Base-by-base conservation (phyloP, 2,888 invertebrate genomes). In the Pristionchus mayeri region DNA sequence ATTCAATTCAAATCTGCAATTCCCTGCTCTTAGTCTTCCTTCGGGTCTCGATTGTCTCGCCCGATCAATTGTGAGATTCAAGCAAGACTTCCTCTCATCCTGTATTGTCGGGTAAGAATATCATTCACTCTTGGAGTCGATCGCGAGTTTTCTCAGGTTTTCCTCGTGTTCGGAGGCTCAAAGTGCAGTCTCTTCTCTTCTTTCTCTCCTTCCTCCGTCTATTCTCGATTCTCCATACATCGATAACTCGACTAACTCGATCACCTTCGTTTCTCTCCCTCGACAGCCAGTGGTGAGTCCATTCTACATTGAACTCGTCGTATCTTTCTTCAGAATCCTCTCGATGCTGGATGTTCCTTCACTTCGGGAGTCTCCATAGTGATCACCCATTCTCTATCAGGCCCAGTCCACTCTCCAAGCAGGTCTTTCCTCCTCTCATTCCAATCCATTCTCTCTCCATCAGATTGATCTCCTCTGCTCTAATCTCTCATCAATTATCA, bases 371-470 rank as follows among this genome's bases (percentile, higher is more conserved):
- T 57, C 6, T 80, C 80, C 4, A n/a, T 80, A 0, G 21, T 44
- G n/a, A 44, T 80, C 24, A 80, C 80, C 27, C 80, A 80, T 57
- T 80, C 80, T 16, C 40, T 80, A 16, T 54, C 80, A 2, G 80
- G 80, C 0, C 57, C 80, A 0, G 80, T 80, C 27, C 80, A 57
- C n/a, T 24, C 9, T 37, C 57, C 80, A 7, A 80, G 57, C 13
- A 6, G 57, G 80, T 80, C 27, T 7, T 21, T 52, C 13, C 48
- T 76, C 30, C n/a, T 3, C 9, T 37, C 27, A 21, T 3, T 71
- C 24, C 24, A 71, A 40, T 44, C 21, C 3, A 67, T 21, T 67
- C 11, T 2, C n/a, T 40, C 44, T 44, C 71, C n/a, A 57, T 57
- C 54, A 80, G 80, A 40, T 16, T 80, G 37, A 52, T 80, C n/a